Evolutionary conservation across 2,888 invertebrate species (phyloP).

Genomic region (Siphlonurus alternatus): DNA sequence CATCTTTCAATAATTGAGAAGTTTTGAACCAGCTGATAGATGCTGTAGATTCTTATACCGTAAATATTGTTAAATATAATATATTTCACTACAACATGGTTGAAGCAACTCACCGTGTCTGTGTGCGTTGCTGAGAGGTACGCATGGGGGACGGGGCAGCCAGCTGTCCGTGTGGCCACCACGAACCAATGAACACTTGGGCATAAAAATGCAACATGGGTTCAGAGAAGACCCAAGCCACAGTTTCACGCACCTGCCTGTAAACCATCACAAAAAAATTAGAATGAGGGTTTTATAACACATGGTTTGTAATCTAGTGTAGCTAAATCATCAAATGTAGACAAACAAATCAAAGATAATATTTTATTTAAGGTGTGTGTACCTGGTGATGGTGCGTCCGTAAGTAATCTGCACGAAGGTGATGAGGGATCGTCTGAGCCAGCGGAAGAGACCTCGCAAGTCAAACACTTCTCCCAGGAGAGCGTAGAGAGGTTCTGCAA

Average conservation of each 20-base stretch:
- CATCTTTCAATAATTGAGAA: no score
- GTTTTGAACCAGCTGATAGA: no score
- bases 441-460: conserved; percentile 73
- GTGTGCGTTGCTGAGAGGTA: conserved; percentile 40
- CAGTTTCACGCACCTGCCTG: conserved; percentile 74
- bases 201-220: conserved; percentile 82
- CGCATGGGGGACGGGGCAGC: conserved; percentile 35
- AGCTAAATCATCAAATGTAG: no score
- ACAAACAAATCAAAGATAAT: no score
- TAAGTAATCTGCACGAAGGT: conserved; percentile 84
- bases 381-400: conserved; percentile 72
- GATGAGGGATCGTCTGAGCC: conserved; percentile 72
- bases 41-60: no score
- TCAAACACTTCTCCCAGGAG: conserved; percentile 81
- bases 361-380: no score
- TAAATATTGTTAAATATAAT: no score
- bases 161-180: conserved; percentile 78
- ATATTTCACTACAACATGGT: no score
- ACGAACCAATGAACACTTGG: conserved; percentile 62
- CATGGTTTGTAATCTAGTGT: no score
- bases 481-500: conserved; percentile 79
- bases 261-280: no score
- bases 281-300: no score
- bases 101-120: conserved; percentile 19
- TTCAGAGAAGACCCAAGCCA: conserved; percentile 75